Evolutionary conservation across 2,113 vertebrate genomes (phyloP).

Genomic region (Oryzias curvinotus): DNA sequence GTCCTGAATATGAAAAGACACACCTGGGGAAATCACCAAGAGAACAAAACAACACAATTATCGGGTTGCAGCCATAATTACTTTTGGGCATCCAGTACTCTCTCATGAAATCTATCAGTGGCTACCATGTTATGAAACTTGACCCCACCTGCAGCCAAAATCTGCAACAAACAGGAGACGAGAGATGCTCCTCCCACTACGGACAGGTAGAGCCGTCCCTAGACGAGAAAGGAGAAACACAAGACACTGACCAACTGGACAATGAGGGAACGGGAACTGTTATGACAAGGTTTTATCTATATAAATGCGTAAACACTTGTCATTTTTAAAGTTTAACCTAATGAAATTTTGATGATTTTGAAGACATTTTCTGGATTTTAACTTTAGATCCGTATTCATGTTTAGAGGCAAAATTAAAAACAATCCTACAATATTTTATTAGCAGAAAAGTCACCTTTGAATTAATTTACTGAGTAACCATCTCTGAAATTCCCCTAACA

Average conservation of each 20-base stretch:
- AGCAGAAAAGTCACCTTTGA: too few species aligned
- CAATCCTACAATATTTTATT: too few species aligned
- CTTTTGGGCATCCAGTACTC: conserved; percentile 75
- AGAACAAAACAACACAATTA: conserved; percentile 70
- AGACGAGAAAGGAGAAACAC: conserved; percentile 17
- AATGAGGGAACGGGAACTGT: conserved; percentile 2
- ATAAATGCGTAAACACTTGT: too few species aligned
- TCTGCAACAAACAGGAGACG: conserved; percentile 53
- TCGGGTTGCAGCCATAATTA: conserved; percentile 72
- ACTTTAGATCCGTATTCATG: too few species aligned
- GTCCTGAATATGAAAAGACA: conserved; percentile 76
- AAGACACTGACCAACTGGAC: conserved; percentile 46
- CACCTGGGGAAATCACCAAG: conserved; percentile 77
- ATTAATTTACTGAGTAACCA: too few species aligned
- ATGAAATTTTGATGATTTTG: too few species aligned
- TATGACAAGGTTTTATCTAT: not conserved
- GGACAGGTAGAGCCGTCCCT: conserved; percentile 14
- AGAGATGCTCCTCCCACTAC: conserved; percentile 52
- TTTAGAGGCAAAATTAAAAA: too few species aligned
- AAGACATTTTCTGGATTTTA: too few species aligned
- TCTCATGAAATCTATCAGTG: conserved; percentile 76
- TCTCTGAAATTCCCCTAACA: too few species aligned
- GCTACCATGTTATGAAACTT: conserved; percentile 61
- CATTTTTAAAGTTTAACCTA: too few species aligned
- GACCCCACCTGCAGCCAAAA: conserved; percentile 54